Evolutionary conservation across 1,140 invertebrate species (phyloP), one percentile per base, ranked within the genome.

Genomic region (Zaprionus lachaisei): DNA sequence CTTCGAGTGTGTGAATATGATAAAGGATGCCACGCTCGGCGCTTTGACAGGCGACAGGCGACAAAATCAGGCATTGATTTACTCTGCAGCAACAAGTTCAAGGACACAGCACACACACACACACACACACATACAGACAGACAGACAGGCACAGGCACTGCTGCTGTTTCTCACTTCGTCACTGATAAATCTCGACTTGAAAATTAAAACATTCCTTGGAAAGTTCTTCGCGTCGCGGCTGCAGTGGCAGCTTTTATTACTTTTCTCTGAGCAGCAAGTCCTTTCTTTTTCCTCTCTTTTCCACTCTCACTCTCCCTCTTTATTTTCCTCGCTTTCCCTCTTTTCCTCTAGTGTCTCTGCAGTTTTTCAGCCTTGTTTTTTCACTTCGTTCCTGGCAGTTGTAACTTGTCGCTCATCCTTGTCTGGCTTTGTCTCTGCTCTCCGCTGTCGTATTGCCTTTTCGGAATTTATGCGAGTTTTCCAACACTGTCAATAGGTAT

Each of bases 151-250:
- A 73, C 65, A 69, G 82, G 66, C 70, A 79, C 34, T 56, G 51
- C 58, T 68, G 31, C 56, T 54, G 41, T 20, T 62, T 71, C 68
- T 76, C 64, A 79, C 66, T 64, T 63, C 34, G 24, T 62, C 60
- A 49, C 62, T 57, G 64, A 75, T 72, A 71, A 71, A 80, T 80
- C 78, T 62, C 61, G 55, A 83, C 72, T 86, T 80, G 44, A 86
- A 47, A 86, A 87, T 86, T 86, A 87, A 83, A 86, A 86, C 83
- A 86, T 86, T 86, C 83, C 80, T 80, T 24, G 20, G 49, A 34
- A 67, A 77, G 64, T 65, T 86, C 49, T 47, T 2, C n/a, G n/a
- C 41, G 41, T 47, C 41, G 41, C 41, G n/a, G 41, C 41, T 47
- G 47, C 44, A 38, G 49, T 4, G 9, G 31, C 26, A 31, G 54